Evolutionary conservation across 2,888 invertebrate species (phyloP).

Genomic region (Tipula lateralis): DNA sequence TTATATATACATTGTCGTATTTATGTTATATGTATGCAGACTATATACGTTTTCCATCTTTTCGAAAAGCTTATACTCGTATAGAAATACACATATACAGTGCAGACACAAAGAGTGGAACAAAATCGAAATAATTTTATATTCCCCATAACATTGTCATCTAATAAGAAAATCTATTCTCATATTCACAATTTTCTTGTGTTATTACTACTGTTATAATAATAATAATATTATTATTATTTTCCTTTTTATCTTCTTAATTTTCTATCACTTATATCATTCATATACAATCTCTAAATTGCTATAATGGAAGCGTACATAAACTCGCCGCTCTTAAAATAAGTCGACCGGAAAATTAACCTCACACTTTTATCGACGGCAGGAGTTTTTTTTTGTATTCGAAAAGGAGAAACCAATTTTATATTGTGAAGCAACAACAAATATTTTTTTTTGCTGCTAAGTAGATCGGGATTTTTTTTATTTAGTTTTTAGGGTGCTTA

Average conservation of each 20-base stretch:
- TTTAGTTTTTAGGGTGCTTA: conserved; percentile 11
- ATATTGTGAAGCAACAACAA: neutral
- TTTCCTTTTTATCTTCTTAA: conserved; percentile 3
- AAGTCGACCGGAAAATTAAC: conserved; percentile 41
- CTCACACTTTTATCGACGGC: conserved; percentile 35
- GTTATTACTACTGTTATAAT: neutral
- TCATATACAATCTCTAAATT: conserved; percentile 20
- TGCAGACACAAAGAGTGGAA: neutral
- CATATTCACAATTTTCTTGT: conserved; percentile 26
- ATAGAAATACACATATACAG: neutral
- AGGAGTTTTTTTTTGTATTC: neutral
- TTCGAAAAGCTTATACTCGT: neutral
- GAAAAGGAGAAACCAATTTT: neutral
- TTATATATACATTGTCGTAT: neutral
- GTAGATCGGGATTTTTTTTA: neutral
- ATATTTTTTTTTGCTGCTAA: neutral
- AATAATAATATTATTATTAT: neutral
- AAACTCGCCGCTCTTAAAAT: conserved; percentile 35
- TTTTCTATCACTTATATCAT: conserved; percentile 19
- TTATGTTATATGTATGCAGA: neutral
- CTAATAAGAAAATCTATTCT: conserved; percentile 15
- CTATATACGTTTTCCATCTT: neutral
- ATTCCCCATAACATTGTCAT: conserved; percentile 9
- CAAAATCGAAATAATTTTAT: neutral
- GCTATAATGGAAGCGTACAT: conserved; percentile 27